These are phyloP conservation scores for Amblyjoppa proteus DNA, from an alignment of 2,888 invertebrate genomes.

Conservation along the genomic window DNA sequence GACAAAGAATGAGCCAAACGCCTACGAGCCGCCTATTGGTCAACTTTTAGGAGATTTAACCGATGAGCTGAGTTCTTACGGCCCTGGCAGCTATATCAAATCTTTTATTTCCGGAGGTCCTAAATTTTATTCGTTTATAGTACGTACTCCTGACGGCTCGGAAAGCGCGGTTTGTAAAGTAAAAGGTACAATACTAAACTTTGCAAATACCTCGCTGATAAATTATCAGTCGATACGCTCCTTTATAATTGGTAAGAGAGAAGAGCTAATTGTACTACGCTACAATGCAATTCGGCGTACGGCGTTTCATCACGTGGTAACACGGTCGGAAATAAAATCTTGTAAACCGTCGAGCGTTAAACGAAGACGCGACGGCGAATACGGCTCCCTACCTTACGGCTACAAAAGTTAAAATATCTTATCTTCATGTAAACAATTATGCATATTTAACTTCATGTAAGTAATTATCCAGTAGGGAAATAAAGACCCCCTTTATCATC, in stretches of 20 bases:
- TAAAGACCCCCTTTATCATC: too few species aligned
- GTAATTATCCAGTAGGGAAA: too few species aligned
- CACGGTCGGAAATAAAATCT: too few species aligned
- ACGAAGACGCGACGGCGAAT: too few species aligned
- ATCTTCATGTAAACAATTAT: too few species aligned
- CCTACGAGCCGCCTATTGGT: constrained; percentile 67
- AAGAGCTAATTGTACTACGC: too few species aligned
- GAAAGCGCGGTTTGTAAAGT: constrained; percentile 71
- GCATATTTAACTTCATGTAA: too few species aligned
- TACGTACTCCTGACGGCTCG: neutral
- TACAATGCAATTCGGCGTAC: too few species aligned
- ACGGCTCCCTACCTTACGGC: too few species aligned
- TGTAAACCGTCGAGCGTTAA: too few species aligned
- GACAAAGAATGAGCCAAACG: neutral
- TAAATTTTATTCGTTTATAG: constrained; percentile 74
- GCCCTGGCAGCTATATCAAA: constrained; percentile 74
- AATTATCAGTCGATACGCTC: constrained; percentile 45
- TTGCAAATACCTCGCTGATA: constrained; percentile 39
- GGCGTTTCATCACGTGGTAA: too few species aligned
- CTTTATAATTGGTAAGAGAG: neutral
- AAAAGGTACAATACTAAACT: constrained; percentile 64
- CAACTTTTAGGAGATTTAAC: constrained; percentile 76
- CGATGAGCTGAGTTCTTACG: constrained; percentile 75
- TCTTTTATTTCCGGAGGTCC: constrained; percentile 80
- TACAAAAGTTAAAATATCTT: too few species aligned